Evolutionary conservation across 1,140 invertebrate species (phyloP).

Genomic region (Drosophila repletoides): DNA sequence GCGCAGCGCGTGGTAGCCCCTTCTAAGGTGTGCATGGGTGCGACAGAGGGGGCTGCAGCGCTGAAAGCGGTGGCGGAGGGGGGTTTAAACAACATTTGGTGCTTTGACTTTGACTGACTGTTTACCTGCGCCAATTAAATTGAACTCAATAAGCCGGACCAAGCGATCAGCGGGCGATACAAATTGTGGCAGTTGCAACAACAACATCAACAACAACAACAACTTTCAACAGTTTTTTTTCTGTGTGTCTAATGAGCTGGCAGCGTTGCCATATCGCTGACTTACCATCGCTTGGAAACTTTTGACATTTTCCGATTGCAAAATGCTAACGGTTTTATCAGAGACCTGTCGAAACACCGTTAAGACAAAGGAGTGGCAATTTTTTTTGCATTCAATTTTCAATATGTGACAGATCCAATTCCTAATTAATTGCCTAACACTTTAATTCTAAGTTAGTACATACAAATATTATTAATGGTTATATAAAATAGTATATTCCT

Average conservation of each 20-base stretch:
- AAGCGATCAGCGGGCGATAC: slow-evolving; percentile 60
- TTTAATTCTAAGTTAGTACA: too few relatives aligned
- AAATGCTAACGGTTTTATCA: slow-evolving; percentile 29
- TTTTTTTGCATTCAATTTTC: too few relatives aligned
- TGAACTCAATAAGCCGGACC: slow-evolving; percentile 56
- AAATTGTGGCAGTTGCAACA: slow-evolving; percentile 46
- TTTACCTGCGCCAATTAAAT: slow-evolving; percentile 75
- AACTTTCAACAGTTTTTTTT: slow-evolving; percentile 56
- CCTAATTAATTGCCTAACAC: too few relatives aligned
- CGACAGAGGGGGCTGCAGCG: not conserved
- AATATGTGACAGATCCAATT: too few relatives aligned
- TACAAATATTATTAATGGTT: too few relatives aligned
- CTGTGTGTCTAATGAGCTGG: slow-evolving; percentile 65
- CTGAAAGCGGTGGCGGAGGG: not conserved
- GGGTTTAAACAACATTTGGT: slow-evolving; percentile 18
- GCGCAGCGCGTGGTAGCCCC: slow-evolving; percentile 44
- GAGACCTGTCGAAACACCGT: not conserved
- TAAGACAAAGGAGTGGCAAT: slow-evolving; percentile 2
- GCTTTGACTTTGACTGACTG: slow-evolving; percentile 63
- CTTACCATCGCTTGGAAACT: slow-evolving; percentile 10
- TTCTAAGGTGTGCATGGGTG: not conserved
- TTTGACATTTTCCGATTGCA: slow-evolving; percentile 21
- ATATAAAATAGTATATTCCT: too few relatives aligned
- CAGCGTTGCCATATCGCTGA: slow-evolving; percentile 36
- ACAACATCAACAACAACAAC: slow-evolving; percentile 29